Conservation (phyloP, 1,140 invertebrate genomes). For the Drosophila mauritiana region DNA sequence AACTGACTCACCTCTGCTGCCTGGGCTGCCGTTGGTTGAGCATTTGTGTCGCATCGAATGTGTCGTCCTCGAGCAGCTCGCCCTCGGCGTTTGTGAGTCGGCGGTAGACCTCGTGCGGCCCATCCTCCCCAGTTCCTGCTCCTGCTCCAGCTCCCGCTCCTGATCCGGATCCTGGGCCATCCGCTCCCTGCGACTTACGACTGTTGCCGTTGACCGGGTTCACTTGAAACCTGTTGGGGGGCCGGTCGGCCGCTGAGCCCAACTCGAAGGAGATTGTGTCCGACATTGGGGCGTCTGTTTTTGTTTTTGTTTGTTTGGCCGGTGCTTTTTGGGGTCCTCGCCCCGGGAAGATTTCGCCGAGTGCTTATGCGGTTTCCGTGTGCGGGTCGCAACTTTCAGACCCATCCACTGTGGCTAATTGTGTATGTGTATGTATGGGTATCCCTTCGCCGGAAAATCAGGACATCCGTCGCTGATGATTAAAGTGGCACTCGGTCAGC, state of each 20-base stretch:
- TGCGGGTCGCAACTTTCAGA: slow-evolving; percentile 26
- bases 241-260: slow-evolving; percentile 75
- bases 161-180: slow-evolving; percentile 9
- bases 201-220: slow-evolving; percentile 83
- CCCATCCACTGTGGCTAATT: slow-evolving; percentile 57
- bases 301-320: slow-evolving; percentile 30
- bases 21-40: slow-evolving; percentile 71
- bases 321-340: slow-evolving; percentile 28
- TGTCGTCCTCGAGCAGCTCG: slow-evolving; percentile 76
- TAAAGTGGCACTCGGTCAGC: slow-evolving; percentile 11
- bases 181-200: slow-evolving; percentile 55
- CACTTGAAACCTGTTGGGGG: slow-evolving; percentile 82
- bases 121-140: slow-evolving; percentile 41
- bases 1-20: slow-evolving; percentile 58
- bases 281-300: slow-evolving; percentile 62
- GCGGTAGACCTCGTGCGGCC: slow-evolving; percentile 73
- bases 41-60: slow-evolving; percentile 76
- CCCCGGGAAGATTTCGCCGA: slow-evolving; percentile 21
- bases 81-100: slow-evolving; percentile 77
- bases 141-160: not conserved
- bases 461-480: slow-evolving; percentile 31
- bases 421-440: slow-evolving; percentile 20
- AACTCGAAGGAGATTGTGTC: slow-evolving; percentile 78
- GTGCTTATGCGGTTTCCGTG: slow-evolving; percentile 54
- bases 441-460: slow-evolving; percentile 21